Conservation (phyloP, 2,113 vertebrate species). For the Calidris pygmaea region DNA sequence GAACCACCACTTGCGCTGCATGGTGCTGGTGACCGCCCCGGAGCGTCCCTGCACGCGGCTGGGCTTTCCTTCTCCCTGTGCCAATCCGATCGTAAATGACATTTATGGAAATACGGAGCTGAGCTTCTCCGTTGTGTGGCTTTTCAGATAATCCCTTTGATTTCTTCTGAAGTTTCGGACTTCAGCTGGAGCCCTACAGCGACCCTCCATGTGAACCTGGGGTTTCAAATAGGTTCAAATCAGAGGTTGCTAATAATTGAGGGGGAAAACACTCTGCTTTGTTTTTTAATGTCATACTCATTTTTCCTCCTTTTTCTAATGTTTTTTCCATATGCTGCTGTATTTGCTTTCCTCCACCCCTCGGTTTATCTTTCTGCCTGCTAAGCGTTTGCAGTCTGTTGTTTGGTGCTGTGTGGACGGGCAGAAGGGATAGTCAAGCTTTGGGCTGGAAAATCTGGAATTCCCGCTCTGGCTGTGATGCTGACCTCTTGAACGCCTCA, state of each 20-base stretch:
- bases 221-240: not conserved
- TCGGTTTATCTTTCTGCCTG: not conserved
- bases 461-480: not conserved
- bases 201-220: not conserved
- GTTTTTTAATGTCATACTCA: not conserved
- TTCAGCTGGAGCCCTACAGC: not conserved
- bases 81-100: not conserved
- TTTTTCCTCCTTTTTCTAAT: not conserved
- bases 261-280: not conserved
- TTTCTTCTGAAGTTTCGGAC: not conserved
- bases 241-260: not conserved
- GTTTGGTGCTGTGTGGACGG: not conserved
- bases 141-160: slow-evolving; percentile 22
- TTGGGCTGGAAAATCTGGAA: not conserved
- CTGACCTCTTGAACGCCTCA: rapidly evolving
- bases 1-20: not conserved
- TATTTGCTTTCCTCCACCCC: not conserved
- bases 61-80: not conserved
- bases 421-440: not conserved
- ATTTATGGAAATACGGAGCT: not conserved
- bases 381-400: not conserved
- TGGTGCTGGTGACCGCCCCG: not conserved
- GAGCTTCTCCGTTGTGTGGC: not conserved
- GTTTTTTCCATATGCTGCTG: not conserved
- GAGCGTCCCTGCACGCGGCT: not conserved